Base-by-base conservation (phyloP, 1,140 invertebrate species). In the Ips nitidus region DNA sequence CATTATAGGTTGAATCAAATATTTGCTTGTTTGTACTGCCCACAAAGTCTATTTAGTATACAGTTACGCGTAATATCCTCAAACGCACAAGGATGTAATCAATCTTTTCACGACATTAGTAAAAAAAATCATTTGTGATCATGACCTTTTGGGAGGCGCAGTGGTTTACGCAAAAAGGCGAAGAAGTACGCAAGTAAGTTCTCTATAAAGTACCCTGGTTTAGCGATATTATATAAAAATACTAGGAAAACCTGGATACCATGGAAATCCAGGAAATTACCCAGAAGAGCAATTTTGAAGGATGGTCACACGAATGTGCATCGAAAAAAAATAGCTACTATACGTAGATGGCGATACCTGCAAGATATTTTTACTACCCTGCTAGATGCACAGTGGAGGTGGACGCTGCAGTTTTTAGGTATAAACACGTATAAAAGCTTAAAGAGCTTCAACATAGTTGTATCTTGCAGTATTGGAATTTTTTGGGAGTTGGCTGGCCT, bases 261-360 rank as follows among this genome's bases (percentile, higher is more conserved):
- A 4, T 62, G 58, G 58, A 40, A 41, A 43, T 22, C 50, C 6
- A n/a, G 43, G 8, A 64, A 58, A 59, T 2, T n/a, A 5, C 58
- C 62, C 4, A 92, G 92, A 81, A 84, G 93, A 74, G 90, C 96
- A 53, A 91, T 97, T 53, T 94, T 94, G 83, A 97, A 97, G 82
- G 94, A 95, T 82, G 94, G 95, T 58, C 93, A 95, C 77, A 94
- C 92, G 79, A 97, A 97, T 82, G 91, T 97, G 42, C 90, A 92
- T 59, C 92, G 94, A 82, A 91, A 90, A 74, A 95, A 95, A 83
- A 92, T 97, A 72, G 89, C 92, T 60, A 95, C 95, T 82, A 84
- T 93, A 75, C 85, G 90, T 74, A 85, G 92, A 76, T 87, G 90
- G 75, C 42, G 55, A 36, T 97, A 95, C 85, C 83, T 97, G 71